These are phyloP conservation scores for Scolopax mira DNA, from an alignment of 2,113 vertebrate species.

Conservation along the genomic window DNA sequence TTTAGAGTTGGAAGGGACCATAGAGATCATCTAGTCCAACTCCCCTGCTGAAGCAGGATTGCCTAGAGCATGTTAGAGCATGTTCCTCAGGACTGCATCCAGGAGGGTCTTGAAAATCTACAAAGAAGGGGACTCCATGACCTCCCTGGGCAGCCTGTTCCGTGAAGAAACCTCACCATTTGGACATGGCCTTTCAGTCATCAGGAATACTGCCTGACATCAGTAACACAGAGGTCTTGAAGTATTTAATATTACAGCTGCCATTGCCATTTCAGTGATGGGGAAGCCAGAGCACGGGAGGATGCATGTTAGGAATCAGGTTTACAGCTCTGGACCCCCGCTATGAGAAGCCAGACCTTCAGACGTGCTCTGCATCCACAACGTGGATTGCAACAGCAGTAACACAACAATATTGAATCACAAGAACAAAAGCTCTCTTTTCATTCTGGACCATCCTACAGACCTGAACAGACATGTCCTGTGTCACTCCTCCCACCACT, in stretches of 20 bases:
- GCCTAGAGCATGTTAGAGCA: too few species aligned
- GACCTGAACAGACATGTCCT: background rate
- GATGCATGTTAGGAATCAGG: background rate
- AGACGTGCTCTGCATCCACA: background rate
- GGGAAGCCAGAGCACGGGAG: background rate
- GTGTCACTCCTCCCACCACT: background rate
- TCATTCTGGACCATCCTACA: background rate
- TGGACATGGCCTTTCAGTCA: background rate
- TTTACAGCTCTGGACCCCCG: background rate
- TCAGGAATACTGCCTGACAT: background rate
- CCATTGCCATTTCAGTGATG: background rate
- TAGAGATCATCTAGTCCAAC: too few species aligned
- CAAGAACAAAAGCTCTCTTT: background rate
- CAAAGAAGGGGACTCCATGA: too few species aligned
- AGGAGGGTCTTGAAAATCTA: too few species aligned
- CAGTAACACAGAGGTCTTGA: background rate
- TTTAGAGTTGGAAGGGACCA: too few species aligned
- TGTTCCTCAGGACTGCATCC: too few species aligned
- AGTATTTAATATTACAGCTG: background rate
- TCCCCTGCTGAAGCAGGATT: too few species aligned
- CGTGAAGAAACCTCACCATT: background rate
- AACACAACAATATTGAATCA: background rate
- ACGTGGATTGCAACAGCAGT: background rate
- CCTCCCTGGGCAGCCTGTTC: too few species aligned
- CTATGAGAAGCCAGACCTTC: background rate